These are phyloP conservation scores for Myopa testacea DNA, from an alignment of 2,888 invertebrate genomes.

Conservation along the genomic window DNA sequence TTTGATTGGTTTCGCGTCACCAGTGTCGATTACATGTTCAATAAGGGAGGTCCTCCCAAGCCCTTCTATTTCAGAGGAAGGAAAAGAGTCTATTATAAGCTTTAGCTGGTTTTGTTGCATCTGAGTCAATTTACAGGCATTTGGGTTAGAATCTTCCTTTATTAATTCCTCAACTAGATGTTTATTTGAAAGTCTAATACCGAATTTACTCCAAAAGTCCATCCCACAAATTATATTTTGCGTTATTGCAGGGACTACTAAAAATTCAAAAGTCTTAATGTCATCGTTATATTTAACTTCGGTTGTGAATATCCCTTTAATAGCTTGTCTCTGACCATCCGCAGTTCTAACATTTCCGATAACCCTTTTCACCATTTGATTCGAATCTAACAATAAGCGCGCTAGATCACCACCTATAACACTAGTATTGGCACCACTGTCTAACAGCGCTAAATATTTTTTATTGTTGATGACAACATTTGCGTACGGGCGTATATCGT, in stretches of 20 bases:
- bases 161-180: not conserved
- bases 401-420: slow-evolving; percentile 16
- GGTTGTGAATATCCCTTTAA: not conserved
- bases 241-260: not conserved
- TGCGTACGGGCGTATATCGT: slow-evolving; percentile 18
- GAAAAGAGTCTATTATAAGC: slow-evolving; percentile 17
- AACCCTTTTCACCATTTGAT: not conserved
- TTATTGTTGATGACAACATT: not conserved
- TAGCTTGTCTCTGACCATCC: not conserved
- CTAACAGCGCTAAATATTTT: slow-evolving; percentile 13
- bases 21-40: slow-evolving; percentile 44
- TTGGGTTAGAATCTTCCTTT: not conserved
- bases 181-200: not conserved
- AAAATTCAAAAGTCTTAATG: not conserved
- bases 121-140: not conserved
- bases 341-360: slow-evolving; percentile 1
- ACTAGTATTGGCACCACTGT: slow-evolving; percentile 21
- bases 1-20: slow-evolving; percentile 42
- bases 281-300: not conserved
- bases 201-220: slow-evolving; percentile 25
- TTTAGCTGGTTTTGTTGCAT: slow-evolving; percentile 10
- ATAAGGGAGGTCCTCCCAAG: slow-evolving; percentile 41
- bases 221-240: slow-evolving; percentile 25
- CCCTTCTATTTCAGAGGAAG: slow-evolving; percentile 23
- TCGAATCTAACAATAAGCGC: not conserved